A percentile compares a stretch with the other conserved stretches of the same genome.
Conservation (phyloP, 1,140 invertebrate species). For the Drosophila sproati region DNA sequence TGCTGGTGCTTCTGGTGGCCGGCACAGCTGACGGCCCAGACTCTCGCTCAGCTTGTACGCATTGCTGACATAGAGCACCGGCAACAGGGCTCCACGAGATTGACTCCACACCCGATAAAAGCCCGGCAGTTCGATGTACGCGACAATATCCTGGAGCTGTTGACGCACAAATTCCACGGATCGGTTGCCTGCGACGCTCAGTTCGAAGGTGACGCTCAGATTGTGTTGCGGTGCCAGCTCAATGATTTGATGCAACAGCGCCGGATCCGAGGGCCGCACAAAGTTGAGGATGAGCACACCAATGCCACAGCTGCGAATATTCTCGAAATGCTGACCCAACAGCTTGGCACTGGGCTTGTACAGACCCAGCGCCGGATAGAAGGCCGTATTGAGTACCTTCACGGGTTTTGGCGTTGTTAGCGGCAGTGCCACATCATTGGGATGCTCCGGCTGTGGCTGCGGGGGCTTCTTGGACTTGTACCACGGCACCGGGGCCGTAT, state of each 20-base stretch:
- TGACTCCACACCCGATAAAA: constrained; percentile 86
- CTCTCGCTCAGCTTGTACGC: constrained; percentile 86
- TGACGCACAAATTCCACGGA: constrained; percentile 71
- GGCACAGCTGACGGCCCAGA: constrained; percentile 86
- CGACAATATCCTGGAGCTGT: constrained; percentile 66
- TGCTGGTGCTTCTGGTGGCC: constrained; percentile 76
- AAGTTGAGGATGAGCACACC: constrained; percentile 76
- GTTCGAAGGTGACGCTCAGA: constrained; percentile 76
- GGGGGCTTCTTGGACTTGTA: constrained; percentile 75
- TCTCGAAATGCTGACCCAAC: constrained; percentile 77
- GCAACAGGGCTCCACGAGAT: constrained; percentile 76
- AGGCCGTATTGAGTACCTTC: constrained; percentile 74
- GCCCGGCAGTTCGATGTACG: constrained; percentile 82
- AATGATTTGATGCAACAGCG: constrained; percentile 66
- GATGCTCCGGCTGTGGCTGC: constrained; percentile 54
- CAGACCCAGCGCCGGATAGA: constrained; percentile 77
- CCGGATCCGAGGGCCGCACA: constrained; percentile 49
- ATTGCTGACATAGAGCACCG: constrained; percentile 87
- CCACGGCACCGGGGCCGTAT: constrained; percentile 77
- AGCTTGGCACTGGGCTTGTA: constrained; percentile 76
- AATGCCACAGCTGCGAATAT: constrained; percentile 77
- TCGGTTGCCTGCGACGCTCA: constrained; percentile 75
- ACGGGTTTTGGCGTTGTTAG: constrained; percentile 60
- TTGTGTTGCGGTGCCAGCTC: constrained; percentile 76
- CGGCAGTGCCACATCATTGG: constrained; percentile 61